phyloP scores from a whole-genome alignment of 37 sponge, comb jelly and placozoan genomes.

The Amphimedon queenslandica region DNA sequence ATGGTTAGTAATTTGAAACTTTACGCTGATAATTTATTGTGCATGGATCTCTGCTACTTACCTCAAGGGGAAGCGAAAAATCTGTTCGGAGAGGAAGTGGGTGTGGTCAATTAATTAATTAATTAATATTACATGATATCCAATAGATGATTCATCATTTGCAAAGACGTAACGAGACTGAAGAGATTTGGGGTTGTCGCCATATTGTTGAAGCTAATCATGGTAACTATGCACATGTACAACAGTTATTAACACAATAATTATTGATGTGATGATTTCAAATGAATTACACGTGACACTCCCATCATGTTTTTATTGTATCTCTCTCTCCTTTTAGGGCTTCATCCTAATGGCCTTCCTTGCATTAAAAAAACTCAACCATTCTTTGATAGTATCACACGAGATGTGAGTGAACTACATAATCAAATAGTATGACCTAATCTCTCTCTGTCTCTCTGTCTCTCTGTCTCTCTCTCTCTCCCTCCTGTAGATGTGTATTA shows the following conservation, averaged over 20 bases:
- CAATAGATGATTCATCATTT: conserved; percentile 51
- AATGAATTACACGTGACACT: too few species aligned
- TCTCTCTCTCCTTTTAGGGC: conserved; percentile 35
- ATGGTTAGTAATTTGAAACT: conserved; percentile 44
- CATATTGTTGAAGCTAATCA: conserved; percentile 55
- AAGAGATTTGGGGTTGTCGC: conserved; percentile 76
- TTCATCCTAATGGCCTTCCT: conserved; percentile 65
- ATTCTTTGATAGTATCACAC: conserved; percentile 49
- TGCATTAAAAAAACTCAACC: conserved; percentile 29
- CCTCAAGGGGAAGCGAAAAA: conserved; percentile 32
- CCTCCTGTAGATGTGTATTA: conserved; percentile 57
- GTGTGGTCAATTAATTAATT: neutral
- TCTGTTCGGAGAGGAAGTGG: conserved; percentile 22
- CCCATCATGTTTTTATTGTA: too few species aligned
- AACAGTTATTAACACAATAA: neutral
- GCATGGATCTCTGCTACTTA: conserved; percentile 78
- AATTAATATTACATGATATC: neutral
- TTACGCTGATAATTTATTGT: conserved; percentile 72
- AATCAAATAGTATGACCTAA: neutral
- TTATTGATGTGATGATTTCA: neutral
- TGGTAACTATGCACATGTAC: conserved; percentile 19
- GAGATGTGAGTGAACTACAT: conserved; percentile 29
- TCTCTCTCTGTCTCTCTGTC: neutral
- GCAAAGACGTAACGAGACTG: conserved; percentile 34
- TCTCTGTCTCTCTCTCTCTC: neutral